Evolutionary conservation across 2,888 invertebrate genomes (phyloP).

Genomic region (Pantelozetes paolii): DNA sequence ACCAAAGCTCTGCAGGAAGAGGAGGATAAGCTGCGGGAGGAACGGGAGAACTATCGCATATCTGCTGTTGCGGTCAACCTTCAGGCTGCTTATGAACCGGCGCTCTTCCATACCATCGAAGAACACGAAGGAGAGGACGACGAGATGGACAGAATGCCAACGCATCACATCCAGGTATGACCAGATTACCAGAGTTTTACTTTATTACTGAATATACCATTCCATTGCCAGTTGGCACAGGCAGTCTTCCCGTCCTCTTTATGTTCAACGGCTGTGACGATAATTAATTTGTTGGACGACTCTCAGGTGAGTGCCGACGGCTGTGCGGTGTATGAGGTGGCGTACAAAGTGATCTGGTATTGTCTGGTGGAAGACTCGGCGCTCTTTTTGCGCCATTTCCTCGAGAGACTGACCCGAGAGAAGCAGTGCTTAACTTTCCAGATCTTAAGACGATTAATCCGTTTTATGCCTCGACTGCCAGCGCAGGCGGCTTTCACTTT

Average conservation of each 20-base stretch:
- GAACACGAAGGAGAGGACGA: conserved; percentile 72
- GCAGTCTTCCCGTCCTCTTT: conserved; percentile 94
- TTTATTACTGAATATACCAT: background rate
- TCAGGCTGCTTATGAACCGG: conserved; percentile 94
- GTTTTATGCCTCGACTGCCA: conserved; percentile 58
- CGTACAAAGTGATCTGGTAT: conserved; percentile 95
- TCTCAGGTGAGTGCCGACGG: conserved; percentile 91
- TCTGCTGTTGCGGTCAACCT: conserved; percentile 91
- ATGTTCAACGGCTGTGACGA: conserved; percentile 90
- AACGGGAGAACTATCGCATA: conserved; percentile 88
- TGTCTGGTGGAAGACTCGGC: conserved; percentile 97
- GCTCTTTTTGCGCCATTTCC: conserved; percentile 85
- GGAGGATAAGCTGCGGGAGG: conserved; percentile 90
- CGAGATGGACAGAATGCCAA: conserved; percentile 42
- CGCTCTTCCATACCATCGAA: conserved; percentile 74
- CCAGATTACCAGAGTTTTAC: background rate
- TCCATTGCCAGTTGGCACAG: conserved; percentile 63
- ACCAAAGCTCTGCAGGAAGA: conserved; percentile 90
- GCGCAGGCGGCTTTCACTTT: conserved; percentile 92
- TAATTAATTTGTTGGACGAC: conserved; percentile 90
- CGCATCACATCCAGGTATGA: conserved; percentile 46
- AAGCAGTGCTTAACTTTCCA: conserved; percentile 93
- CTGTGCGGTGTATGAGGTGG: conserved; percentile 91
- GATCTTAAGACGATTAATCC: conserved; percentile 77
- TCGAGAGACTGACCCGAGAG: conserved; percentile 89